phyloP scores from a whole-genome alignment of 2,113 vertebrate genomes.

The Muntiacus muntjak region DNA sequence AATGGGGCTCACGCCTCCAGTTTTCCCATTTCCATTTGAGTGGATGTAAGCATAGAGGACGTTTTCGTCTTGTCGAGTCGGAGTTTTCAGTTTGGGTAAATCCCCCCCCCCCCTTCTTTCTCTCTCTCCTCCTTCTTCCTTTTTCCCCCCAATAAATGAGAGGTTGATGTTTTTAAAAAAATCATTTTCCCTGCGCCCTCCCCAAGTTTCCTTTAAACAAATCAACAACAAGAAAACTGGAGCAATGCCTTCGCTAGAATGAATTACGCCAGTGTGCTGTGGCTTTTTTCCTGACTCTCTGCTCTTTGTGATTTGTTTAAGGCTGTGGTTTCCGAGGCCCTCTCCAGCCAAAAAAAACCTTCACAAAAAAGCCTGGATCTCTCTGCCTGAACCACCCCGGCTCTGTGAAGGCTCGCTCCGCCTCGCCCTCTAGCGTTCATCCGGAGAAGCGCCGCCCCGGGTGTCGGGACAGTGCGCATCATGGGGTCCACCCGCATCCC shows the following conservation, averaged over 20 bases:
- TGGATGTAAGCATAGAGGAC: background rate
- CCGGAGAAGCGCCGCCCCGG: slow-evolving; percentile 60
- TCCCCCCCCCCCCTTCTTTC: too few species aligned
- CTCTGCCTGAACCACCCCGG: background rate
- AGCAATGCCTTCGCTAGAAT: background rate
- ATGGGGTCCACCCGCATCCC: slow-evolving; percentile 78
- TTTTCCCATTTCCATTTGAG: background rate
- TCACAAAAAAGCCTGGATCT: slow-evolving; percentile 13
- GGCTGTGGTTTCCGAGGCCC: slow-evolving; percentile 68
- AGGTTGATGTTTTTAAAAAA: background rate
- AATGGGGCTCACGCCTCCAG: background rate
- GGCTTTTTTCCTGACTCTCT: slow-evolving; percentile 49
- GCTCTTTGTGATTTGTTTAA: slow-evolving; percentile 72
- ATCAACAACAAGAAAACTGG: background rate
- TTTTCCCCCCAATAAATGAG: background rate
- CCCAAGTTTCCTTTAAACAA: slow-evolving; percentile 19
- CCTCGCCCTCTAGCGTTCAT: slow-evolving; percentile 63
- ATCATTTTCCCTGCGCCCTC: background rate
- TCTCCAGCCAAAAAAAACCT: slow-evolving; percentile 31
- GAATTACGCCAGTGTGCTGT: background rate
- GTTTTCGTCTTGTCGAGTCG: background rate
- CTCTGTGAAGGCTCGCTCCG: background rate
- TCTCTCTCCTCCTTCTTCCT: background rate
- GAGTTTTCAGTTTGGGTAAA: background rate
- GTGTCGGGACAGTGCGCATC: background rate